Conservation (phyloP, 1,140 invertebrate genomes). For the Cotesia glomerata region DNA sequence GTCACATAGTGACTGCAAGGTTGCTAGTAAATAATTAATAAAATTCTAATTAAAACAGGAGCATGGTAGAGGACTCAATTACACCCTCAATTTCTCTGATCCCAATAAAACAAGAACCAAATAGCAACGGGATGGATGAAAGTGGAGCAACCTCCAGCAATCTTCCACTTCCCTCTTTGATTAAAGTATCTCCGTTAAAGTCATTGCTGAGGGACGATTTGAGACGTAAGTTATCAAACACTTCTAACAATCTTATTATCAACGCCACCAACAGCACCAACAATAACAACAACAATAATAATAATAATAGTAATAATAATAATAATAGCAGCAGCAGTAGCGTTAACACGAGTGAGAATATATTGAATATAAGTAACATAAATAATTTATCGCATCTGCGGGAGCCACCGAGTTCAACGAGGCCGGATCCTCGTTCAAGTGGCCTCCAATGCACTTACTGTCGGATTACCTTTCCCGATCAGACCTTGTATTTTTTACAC, state of each 20-base stretch:
- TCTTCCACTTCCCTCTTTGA: slow-evolving; percentile 66
- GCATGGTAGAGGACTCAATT: slow-evolving; percentile 61
- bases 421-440: slow-evolving; percentile 59
- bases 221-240: slow-evolving; percentile 75
- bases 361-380: too few species aligned
- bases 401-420: slow-evolving; percentile 60
- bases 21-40: too few species aligned
- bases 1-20: too few species aligned
- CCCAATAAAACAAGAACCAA: slow-evolving; percentile 81
- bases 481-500: slow-evolving; percentile 94
- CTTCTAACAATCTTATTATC: slow-evolving; percentile 58
- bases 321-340: slow-evolving; percentile 46
- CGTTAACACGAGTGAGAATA: slow-evolving; percentile 46
- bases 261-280: slow-evolving; percentile 42
- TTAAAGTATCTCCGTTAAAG: slow-evolving; percentile 83
- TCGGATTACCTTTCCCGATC: slow-evolving; percentile 92
- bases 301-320: slow-evolving; percentile 43
- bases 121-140: slow-evolving; percentile 62
- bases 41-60: slow-evolving; percentile 2
- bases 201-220: slow-evolving; percentile 82
- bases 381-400: slow-evolving; percentile 18
- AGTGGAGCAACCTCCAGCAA: slow-evolving; percentile 68
- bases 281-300: slow-evolving; percentile 43
- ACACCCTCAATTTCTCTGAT: slow-evolving; percentile 85
- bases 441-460: slow-evolving; percentile 84